Evolutionary conservation across 2,888 invertebrate species (phyloP).

Genomic region (Ephialtes manifestator): DNA sequence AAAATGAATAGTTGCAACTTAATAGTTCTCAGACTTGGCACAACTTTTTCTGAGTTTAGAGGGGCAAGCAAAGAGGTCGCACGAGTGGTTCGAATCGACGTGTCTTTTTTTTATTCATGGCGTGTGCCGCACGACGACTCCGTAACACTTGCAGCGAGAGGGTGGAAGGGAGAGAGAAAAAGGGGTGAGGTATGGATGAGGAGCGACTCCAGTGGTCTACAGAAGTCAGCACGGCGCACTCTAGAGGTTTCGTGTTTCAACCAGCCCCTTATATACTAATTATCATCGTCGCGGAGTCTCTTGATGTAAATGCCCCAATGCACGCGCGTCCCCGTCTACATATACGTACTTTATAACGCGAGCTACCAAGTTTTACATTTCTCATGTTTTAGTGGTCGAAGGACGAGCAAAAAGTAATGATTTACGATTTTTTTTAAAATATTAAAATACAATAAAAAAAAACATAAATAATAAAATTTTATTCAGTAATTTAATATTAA

Average conservation of each 20-base stretch:
- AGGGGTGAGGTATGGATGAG: conserved; percentile 48
- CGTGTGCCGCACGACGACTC: conserved; percentile 50
- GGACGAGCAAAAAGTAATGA: not conserved
- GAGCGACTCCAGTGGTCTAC: conserved; percentile 80
- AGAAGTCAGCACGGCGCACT: conserved; percentile 82
- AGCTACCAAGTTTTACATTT: conserved; percentile 47
- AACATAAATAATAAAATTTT: too few species aligned
- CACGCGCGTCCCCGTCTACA: conserved; percentile 71
- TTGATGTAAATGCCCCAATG: conserved; percentile 83
- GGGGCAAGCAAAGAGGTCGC: conserved; percentile 53
- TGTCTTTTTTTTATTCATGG: conserved; percentile 60
- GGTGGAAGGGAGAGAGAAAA: conserved; percentile 46
- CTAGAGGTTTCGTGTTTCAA: conserved; percentile 82
- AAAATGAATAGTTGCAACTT: too few species aligned
- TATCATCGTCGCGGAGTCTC: conserved; percentile 84
- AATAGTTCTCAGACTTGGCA: too few species aligned
- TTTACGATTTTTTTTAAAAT: too few species aligned
- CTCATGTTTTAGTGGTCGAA: conserved; percentile 18
- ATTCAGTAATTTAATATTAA: too few species aligned
- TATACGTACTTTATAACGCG: conserved; percentile 36
- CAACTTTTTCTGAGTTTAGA: not conserved
- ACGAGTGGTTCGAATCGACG: conserved; percentile 52
- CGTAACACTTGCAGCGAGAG: conserved; percentile 64
- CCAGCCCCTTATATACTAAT: conserved; percentile 83
- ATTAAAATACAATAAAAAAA: conserved; percentile 4